These are phyloP conservation scores for Clytia hemisphaerica DNA, from an alignment of 30 jellyfish, hydroid and myxozoan genomes.

Conservation along the genomic window DNA sequence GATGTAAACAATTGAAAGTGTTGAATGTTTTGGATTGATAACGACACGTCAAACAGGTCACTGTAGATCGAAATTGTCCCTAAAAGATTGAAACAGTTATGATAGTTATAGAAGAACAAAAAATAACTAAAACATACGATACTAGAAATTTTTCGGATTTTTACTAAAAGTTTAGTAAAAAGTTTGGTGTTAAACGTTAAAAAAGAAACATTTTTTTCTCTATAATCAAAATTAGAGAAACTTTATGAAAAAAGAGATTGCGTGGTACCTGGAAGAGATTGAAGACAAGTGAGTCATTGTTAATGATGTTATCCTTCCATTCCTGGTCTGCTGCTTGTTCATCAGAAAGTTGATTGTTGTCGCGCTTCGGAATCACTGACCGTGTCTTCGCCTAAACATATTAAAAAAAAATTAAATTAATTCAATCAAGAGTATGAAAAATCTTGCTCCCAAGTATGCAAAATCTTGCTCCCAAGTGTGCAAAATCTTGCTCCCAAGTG, in stretches of 20 bases:
- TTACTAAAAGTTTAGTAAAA: background rate
- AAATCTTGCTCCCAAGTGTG: too few species aligned
- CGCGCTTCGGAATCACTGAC: slow-evolving; percentile 45
- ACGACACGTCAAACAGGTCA: slow-evolving; percentile 64
- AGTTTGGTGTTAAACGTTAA: background rate
- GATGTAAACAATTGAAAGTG: slow-evolving; percentile 80
- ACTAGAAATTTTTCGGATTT: background rate
- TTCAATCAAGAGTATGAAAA: too few species aligned
- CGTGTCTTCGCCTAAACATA: slow-evolving; percentile 28
- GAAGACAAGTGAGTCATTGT: slow-evolving; percentile 62
- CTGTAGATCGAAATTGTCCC: slow-evolving; percentile 96
- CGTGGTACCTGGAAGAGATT: slow-evolving; percentile 67
- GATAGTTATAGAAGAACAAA: background rate
- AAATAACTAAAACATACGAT: background rate
- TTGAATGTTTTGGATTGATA: slow-evolving; percentile 72
- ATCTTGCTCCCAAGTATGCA: too few species aligned
- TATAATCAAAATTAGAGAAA: background rate
- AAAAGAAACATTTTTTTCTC: background rate
- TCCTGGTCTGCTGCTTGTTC: slow-evolving; percentile 56
- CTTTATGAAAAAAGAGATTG: background rate
- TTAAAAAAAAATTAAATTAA: too few species aligned
- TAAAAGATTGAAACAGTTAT: background rate
- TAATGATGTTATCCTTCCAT: slow-evolving; percentile 69
- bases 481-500: too few species aligned
- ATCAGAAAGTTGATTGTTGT: slow-evolving; percentile 59